A percentile compares a stretch with the other conserved stretches of the same genome.
Evolutionary conservation across 2,797 vertebrate genomes (phyloP).

Genomic region (Arrhamphus sclerolepis): DNA sequence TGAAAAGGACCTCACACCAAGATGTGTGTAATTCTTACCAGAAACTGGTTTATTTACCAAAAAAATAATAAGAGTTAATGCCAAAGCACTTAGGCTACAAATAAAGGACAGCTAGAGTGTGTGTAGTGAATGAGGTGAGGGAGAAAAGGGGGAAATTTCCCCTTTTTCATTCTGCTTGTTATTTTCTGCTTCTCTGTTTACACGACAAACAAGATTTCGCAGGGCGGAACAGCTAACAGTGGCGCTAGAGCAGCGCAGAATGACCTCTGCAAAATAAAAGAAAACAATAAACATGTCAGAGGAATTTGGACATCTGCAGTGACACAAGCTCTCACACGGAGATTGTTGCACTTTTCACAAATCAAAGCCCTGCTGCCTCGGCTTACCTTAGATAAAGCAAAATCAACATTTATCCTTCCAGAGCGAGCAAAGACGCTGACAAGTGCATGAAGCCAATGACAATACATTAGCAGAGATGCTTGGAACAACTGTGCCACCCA

Average conservation of each 20-base stretch:
- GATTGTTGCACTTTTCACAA: slow-evolving; percentile 67
- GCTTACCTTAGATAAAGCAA: slow-evolving; percentile 93
- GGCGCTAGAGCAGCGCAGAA: slow-evolving; percentile 44
- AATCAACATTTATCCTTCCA: slow-evolving; percentile 95
- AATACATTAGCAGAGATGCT: slow-evolving; percentile 91
- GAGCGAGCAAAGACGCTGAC: slow-evolving; percentile 96
- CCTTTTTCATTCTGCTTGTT: slow-evolving; percentile 70
- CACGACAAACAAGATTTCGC: slow-evolving; percentile 62
- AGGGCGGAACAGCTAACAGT: slow-evolving; percentile 49
- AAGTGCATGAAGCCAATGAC: slow-evolving; percentile 96
- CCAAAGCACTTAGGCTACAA: slow-evolving; percentile 82
- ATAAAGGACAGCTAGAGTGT: slow-evolving; percentile 81
- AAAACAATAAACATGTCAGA: slow-evolving; percentile 88
- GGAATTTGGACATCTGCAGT: slow-evolving; percentile 89
- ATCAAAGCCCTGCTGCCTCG: slow-evolving; percentile 83
- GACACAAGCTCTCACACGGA: slow-evolving; percentile 73
- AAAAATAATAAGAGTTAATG: slow-evolving; percentile 87
- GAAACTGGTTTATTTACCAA: slow-evolving; percentile 87
- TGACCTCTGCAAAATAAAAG: slow-evolving; percentile 68
- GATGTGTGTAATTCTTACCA: slow-evolving; percentile 87
- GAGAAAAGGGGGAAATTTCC: slow-evolving; percentile 57
- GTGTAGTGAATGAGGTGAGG: slow-evolving; percentile 49
- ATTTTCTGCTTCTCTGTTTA: slow-evolving; percentile 78
- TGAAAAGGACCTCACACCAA: slow-evolving; percentile 88
- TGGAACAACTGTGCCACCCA: slow-evolving; percentile 96